Evolutionary conservation across 2,113 vertebrate species (phyloP).

Genomic region (Chaetorhynchus papuensis): DNA sequence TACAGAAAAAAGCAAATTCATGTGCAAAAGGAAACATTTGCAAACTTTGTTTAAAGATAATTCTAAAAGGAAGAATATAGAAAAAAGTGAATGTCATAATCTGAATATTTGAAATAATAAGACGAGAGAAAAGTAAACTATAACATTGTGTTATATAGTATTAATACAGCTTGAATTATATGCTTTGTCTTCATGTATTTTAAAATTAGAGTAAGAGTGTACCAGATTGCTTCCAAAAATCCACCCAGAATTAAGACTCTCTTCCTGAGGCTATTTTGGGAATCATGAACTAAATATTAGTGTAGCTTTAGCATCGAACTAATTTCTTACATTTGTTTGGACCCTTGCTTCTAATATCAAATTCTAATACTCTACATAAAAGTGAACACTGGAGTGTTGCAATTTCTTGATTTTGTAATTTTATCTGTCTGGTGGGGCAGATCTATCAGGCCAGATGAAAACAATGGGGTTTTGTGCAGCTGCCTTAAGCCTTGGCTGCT

Average conservation of each 20-base stretch:
- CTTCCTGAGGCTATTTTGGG: neutral
- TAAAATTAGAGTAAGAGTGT: neutral
- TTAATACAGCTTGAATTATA: neutral
- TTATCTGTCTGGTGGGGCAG: neutral
- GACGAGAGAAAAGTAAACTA: neutral
- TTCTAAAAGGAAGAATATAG: neutral
- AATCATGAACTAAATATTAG: neutral
- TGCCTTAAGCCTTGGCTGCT: neutral
- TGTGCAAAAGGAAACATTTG: neutral
- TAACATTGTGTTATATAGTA: neutral
- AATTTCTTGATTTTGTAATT: neutral
- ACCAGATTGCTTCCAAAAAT: neutral
- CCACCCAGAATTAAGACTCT: neutral
- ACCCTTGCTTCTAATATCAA: neutral
- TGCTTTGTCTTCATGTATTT: neutral
- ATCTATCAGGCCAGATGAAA: neutral
- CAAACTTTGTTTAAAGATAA: neutral
- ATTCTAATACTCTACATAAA: neutral
- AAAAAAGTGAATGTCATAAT: neutral
- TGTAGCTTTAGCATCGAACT: neutral
- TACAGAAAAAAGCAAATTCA: neutral
- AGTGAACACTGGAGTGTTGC: neutral
- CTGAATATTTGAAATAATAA: neutral
- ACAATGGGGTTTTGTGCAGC: neutral
- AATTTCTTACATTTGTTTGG: neutral